Conservation (phyloP, 2,797 vertebrate species). For the Macroramphosus scolopax region DNA sequence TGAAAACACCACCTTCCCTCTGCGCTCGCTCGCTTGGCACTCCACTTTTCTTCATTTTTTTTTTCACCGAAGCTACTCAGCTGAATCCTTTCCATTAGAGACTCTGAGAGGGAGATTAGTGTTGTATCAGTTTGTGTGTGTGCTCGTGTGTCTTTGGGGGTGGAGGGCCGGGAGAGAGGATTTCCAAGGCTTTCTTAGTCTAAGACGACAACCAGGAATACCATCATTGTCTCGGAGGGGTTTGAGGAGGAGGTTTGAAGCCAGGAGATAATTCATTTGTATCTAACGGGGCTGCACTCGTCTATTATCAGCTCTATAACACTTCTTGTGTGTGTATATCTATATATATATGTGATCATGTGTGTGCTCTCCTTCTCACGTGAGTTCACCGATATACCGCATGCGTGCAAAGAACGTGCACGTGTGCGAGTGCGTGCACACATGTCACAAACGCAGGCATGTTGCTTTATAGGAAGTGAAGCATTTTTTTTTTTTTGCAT, state of each 20-base stretch:
- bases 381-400: too few species aligned
- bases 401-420: not conserved
- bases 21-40: conserved; percentile 43
- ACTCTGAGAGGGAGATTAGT: conserved; percentile 74
- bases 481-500: conserved; percentile 4
- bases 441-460: not conserved
- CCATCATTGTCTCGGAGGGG: conserved; percentile 56
- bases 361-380: too few species aligned
- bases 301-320: conserved; percentile 16
- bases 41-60: conserved; percentile 18
- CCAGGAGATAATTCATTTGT: conserved; percentile 22
- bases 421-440: conserved; percentile 3
- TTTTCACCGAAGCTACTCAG: conserved; percentile 55
- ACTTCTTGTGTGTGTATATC: not conserved
- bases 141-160: conserved; percentile 49
- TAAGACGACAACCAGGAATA: conserved; percentile 66
- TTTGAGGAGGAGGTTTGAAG: conserved; percentile 38
- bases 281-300: conserved; percentile 17
- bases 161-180: conserved; percentile 55
- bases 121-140: conserved; percentile 54
- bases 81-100: conserved; percentile 75
- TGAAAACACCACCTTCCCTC: conserved; percentile 10
- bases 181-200: conserved; percentile 61
- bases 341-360: conserved; percentile 2
- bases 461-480: conserved; percentile 5